Base-by-base conservation (phyloP, 2,113 vertebrate species). In the Leucoraja erinaceus region DNA sequence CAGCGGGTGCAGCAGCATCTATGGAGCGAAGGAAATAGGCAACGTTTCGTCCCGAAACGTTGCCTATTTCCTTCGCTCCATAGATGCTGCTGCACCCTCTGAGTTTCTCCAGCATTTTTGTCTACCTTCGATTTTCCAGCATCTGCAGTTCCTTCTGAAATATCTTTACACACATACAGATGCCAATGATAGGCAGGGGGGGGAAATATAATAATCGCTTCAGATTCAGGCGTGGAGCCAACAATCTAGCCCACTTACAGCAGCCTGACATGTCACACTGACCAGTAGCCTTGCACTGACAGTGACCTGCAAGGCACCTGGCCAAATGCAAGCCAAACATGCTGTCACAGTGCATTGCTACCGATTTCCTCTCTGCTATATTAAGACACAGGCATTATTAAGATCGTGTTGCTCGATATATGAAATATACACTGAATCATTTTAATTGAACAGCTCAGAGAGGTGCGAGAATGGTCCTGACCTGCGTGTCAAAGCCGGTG, bases 401-500 rank as follows among this genome's bases (percentile, higher is more conserved):
- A 68, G 31, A 90, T 68, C n/a, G 11, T 20, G n/a, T 3, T 68
- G 86, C 14, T 68, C 38, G 31, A 28, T 59, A 86, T 0, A 3
- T 2, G 22, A 56, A 20, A 11, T 14, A 11, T 12, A 61, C 5
- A 61, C 28, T 14, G 11, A 28, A 5, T 18, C 10, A 31, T 68
- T 90, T 90, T 68, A 20, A 68, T 20, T 28, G 8, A 77, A 77
- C 8, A 3, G 1, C 38, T 47, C 12, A 14, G 10, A 33, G 59
- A 25, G 88, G 0, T 12, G 66, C 28, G 7, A 74, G 66, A 8
- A 66, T 59, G 74, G 90, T 92, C 93, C 97, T 98, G 94, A 99
- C 98, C 98, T 99, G 97, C 47, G 97, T 96, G 94, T 98, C 97
- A 95, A 96, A 97, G 94, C 95, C 96, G 77, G 95, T 96, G 93